Conservation (phyloP, 64 coral and sea anemone genomes). For the Dendronephthya gigantea region DNA sequence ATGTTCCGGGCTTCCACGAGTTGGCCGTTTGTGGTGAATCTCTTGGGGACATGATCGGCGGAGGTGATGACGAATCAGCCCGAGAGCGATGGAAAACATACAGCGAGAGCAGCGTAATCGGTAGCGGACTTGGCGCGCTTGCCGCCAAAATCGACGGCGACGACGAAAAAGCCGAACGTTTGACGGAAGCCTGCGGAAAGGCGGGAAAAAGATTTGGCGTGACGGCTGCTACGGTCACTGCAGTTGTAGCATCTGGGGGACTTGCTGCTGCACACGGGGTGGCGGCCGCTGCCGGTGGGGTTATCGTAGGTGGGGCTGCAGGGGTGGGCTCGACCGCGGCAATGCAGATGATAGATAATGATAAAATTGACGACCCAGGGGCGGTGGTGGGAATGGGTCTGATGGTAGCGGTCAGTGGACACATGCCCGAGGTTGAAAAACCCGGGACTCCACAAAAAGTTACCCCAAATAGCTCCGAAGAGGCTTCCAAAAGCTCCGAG, state of each 20-base stretch:
- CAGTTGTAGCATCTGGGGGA: background rate
- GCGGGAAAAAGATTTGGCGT: background rate
- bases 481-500: too few relatives aligned
- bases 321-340: conserved; percentile 14
- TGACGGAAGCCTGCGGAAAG: background rate
- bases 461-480: too few relatives aligned
- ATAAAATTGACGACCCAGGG: background rate
- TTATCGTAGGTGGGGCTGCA: background rate
- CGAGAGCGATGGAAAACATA: conserved; percentile 6
- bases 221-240: background rate
- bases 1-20: conserved; percentile 14
- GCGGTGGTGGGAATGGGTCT: conserved; percentile 7
- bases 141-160: background rate
- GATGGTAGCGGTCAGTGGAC: background rate
- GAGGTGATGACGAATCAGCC: conserved; percentile 18
- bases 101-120: conserved; percentile 21
- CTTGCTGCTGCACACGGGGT: background rate
- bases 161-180: background rate
- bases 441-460: too few relatives aligned
- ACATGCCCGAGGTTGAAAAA: too few relatives aligned
- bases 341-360: conserved; percentile 2
- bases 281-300: background rate
- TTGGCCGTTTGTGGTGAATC: conserved; percentile 20
- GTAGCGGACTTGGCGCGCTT: background rate
- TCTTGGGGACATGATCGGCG: conserved; percentile 16